Conservation (phyloP, 2,113 vertebrate genomes). For the Otolemur garnettii region DNA sequence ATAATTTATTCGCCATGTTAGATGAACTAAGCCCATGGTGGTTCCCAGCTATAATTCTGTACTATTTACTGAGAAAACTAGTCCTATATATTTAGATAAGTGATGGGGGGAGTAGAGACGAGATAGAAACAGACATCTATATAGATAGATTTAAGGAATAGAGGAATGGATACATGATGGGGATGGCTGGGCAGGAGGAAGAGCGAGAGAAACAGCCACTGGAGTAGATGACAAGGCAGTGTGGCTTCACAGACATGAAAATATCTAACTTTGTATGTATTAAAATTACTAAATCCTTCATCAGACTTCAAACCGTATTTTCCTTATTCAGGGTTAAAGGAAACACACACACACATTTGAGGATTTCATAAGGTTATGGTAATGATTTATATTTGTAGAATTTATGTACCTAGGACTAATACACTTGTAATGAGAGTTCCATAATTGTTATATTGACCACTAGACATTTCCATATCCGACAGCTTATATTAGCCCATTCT, state of each 20-base stretch:
- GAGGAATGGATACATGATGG: not conserved
- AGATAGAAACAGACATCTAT: not conserved
- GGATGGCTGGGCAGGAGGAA: not conserved
- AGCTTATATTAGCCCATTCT: slow-evolving; percentile 73
- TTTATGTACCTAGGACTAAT: slow-evolving; percentile 18
- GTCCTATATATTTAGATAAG: slow-evolving; percentile 46
- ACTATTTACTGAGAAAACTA: slow-evolving; percentile 51
- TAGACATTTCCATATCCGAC: slow-evolving; percentile 7
- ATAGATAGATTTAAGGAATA: slow-evolving; percentile 20
- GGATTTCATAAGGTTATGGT: not conserved
- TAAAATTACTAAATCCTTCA: not conserved
- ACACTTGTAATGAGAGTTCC: slow-evolving; percentile 22
- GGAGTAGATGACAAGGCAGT: not conserved
- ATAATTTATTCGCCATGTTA: slow-evolving; percentile 76
- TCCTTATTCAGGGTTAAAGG: not conserved
- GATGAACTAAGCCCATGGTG: slow-evolving; percentile 57
- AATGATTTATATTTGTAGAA: not conserved
- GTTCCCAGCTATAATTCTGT: slow-evolving; percentile 60
- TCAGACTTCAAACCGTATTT: not conserved
- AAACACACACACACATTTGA: not conserved
- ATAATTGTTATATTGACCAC: slow-evolving; percentile 7
- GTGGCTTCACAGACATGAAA: not conserved
- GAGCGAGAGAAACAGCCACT: not conserved
- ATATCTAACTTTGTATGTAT: slow-evolving; percentile 8
- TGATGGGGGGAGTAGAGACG: not conserved